phyloP scores from a whole-genome alignment of 2,113 vertebrate genomes.

The Odobenus rosmarus region DNA sequence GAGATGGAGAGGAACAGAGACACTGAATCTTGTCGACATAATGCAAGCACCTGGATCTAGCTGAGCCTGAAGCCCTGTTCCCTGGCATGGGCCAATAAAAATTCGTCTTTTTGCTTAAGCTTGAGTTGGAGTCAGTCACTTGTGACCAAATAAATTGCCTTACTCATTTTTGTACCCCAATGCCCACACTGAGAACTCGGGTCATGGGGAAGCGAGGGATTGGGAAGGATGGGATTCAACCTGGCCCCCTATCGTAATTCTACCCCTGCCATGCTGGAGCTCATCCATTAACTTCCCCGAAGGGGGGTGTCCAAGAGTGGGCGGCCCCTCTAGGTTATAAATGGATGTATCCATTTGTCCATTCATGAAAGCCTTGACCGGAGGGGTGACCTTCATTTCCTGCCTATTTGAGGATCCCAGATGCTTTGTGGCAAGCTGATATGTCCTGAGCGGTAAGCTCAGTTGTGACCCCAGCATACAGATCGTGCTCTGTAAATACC shows the following conservation, averaged over 20 bases:
- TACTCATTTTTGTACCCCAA: neutral
- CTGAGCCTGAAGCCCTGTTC: neutral
- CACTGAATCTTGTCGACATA: accelerated
- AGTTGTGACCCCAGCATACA: accelerated
- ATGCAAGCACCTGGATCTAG: neutral
- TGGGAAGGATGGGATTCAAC: neutral
- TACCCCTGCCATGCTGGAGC: neutral
- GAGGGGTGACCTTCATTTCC: neutral
- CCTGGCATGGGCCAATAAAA: neutral
- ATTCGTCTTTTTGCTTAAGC: neutral
- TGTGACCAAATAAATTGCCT: neutral
- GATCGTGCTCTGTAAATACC: neutral
- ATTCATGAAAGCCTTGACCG: neutral
- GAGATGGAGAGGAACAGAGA: neutral
- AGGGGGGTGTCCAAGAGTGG: neutral
- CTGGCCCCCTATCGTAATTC: neutral
- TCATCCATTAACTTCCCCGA: neutral
- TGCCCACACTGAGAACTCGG: neutral
- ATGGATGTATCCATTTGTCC: neutral
- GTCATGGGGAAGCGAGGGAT: neutral
- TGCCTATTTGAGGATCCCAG: neutral
- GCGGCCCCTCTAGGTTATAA: neutral
- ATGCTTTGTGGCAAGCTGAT: neutral
- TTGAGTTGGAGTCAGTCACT: neutral
- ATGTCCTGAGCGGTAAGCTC: neutral